Evolutionary conservation across 2,113 vertebrate genomes (phyloP), one percentile per base, ranked within the genome.

Genomic region (Aphyosemion australe): DNA sequence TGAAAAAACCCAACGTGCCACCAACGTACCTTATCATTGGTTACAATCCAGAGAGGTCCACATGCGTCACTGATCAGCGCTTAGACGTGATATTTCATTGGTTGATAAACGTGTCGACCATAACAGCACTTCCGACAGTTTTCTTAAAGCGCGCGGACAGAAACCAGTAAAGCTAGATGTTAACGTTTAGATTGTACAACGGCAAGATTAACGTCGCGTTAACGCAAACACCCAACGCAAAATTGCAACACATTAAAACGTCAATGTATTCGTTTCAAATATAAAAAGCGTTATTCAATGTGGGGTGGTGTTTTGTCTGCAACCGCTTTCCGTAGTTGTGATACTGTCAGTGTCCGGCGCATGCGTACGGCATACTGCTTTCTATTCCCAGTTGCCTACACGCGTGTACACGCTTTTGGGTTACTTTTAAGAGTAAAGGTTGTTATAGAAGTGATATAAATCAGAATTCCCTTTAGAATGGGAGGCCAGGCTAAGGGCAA

Each of bases 401-500:
- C 78, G 82, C 84, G 80, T 87, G 65, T 65, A 11, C 16, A 31
- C 4, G 14, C 1, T 56, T 16, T 21, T 32, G 20, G n/a, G 50
- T 52, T 21, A 2, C 42, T 15, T 37, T 46, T 55, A 52, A 57
- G 11, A 8, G 0, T 3, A 19, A 3, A 18, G 10, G 16, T 51
- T 51, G 12, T 37, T 19, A n/a, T 41, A 13, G n/a, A 14, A 2
- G 8, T 56, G 53, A 1, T 47, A 51, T n/a, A 69, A 56, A 1
- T 14, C 11, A 7, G 5, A 8, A 18, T 70, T 50, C 41, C 21
- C 9, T 19, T 14, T 16, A 72, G 13, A 13, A 94, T 94, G 93
- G 93, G 93, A 69, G 93, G 93, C 32, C 92, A 93, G 71, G 80
- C 90, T 21, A 94, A 93, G 56, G 47, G 81, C 31, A 94, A 93